Percentiles rank a stretch among this genome's conserved stretches.
Conservation (phyloP, 2,888 invertebrate genomes). For the Tenthredo amoena region DNA sequence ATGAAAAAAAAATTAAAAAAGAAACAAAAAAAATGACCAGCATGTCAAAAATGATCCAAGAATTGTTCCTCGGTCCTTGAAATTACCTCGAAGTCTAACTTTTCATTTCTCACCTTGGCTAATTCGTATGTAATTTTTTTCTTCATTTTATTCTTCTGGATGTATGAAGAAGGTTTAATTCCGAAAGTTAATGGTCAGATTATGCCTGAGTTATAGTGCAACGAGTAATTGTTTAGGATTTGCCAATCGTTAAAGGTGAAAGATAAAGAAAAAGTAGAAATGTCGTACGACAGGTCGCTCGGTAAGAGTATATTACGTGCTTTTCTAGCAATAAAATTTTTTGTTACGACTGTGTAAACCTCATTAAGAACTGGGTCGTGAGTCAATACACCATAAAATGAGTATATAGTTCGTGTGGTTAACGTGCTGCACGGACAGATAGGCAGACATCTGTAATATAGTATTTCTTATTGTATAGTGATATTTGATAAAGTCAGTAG, state of each 20-base stretch:
- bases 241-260: background rate
- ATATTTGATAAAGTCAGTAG: background rate
- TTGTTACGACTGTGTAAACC: conserved; percentile 1
- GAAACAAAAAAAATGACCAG: conserved; percentile 31
- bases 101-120: background rate
- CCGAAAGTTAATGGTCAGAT: background rate
- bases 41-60: background rate
- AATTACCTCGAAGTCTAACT: background rate
- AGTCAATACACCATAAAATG: conserved; percentile 3
- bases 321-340: background rate
- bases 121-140: background rate
- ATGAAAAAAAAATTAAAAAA: background rate
- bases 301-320: background rate
- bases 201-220: background rate
- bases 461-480: conserved; percentile 22
- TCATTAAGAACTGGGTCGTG: conserved; percentile 36
- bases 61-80: background rate
- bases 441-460: background rate
- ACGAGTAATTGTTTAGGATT: background rate
- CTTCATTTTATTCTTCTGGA: background rate
- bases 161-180: background rate
- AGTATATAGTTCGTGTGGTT: conserved; percentile 1
- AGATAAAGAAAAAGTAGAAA: background rate
- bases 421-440: background rate
- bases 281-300: background rate